Evolutionary conservation across 1,140 invertebrate genomes (phyloP).

Genomic region (Camponotus pennsylvanicus): DNA sequence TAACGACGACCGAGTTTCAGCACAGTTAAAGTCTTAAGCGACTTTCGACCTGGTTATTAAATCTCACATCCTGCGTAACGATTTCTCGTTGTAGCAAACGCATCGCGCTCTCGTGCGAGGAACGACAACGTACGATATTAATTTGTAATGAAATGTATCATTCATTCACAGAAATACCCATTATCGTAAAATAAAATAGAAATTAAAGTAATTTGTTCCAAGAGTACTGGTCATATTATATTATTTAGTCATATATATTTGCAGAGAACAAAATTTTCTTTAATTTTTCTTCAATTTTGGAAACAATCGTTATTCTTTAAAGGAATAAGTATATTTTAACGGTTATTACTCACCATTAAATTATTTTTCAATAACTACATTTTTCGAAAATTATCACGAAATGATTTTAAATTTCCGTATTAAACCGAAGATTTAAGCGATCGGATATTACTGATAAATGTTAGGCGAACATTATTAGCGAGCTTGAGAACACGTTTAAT

Average conservation of each 20-base stretch:
- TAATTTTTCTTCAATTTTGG: background rate
- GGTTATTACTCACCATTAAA: background rate
- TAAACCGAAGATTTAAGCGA: background rate
- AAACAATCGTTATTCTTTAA: background rate
- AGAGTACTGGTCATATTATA: background rate
- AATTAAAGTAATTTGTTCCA: background rate
- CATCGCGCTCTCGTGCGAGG: constrained; percentile 22
- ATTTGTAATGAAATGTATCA: constrained; percentile 49
- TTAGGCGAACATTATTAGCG: background rate
- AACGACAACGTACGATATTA: background rate
- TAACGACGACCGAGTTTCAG: constrained; percentile 63
- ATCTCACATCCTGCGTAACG: constrained; percentile 61
- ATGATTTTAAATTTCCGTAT: background rate
- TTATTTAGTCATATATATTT: background rate
- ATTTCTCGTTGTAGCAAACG: constrained; percentile 60
- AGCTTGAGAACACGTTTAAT: background rate
- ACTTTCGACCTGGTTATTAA: constrained; percentile 64
- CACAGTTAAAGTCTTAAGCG: constrained; percentile 61
- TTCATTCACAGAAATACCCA: background rate
- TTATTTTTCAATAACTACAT: background rate
- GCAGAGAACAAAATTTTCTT: background rate
- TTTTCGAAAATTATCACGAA: background rate
- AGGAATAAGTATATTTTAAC: background rate
- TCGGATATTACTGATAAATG: background rate
- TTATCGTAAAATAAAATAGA: background rate